Conservation (phyloP, 2,888 invertebrate species). For the Pseudoips prasinana region DNA sequence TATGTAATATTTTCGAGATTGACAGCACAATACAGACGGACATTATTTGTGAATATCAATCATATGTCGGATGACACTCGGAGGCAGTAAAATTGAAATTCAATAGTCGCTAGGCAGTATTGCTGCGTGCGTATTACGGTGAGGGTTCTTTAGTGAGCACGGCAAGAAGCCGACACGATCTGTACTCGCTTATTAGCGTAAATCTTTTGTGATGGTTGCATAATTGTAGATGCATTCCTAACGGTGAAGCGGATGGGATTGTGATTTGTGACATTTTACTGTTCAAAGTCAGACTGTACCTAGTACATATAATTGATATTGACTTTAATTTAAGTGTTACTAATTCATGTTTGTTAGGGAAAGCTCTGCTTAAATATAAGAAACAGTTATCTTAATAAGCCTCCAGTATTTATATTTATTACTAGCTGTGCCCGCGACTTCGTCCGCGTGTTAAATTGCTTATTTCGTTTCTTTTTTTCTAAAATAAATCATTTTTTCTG, state of each 20-base stretch:
- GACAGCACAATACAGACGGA: slow-evolving; percentile 52
- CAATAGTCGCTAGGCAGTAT: slow-evolving; percentile 52
- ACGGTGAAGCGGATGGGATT: background rate
- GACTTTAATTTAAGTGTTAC: no score
- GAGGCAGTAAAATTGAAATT: slow-evolving; percentile 58
- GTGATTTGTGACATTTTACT: no score
- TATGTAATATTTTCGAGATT: slow-evolving; percentile 20
- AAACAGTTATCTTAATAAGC: no score
- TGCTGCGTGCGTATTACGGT: slow-evolving; percentile 57
- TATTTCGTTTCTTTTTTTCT: no score
- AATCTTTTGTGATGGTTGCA: slow-evolving; percentile 23
- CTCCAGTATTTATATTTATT: no score
- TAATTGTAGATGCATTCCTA: slow-evolving; percentile 9
- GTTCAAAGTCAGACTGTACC: no score
- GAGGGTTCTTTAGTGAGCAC: slow-evolving; percentile 18
- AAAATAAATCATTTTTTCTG: no score
- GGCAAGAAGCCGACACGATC: slow-evolving; percentile 32
- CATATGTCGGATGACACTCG: slow-evolving; percentile 41
- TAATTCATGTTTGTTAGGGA: no score
- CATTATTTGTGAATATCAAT: slow-evolving; percentile 59
- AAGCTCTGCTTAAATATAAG: no score
- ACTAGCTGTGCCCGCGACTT: no score
- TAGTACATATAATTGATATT: no score
- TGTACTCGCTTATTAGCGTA: slow-evolving; percentile 31
- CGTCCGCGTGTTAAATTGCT: no score